A percentile compares a stretch with the other conserved stretches of the same genome.
phyloP scores from a whole-genome alignment of 2,888 invertebrate genomes.

The Arctia plantaginis region DNA sequence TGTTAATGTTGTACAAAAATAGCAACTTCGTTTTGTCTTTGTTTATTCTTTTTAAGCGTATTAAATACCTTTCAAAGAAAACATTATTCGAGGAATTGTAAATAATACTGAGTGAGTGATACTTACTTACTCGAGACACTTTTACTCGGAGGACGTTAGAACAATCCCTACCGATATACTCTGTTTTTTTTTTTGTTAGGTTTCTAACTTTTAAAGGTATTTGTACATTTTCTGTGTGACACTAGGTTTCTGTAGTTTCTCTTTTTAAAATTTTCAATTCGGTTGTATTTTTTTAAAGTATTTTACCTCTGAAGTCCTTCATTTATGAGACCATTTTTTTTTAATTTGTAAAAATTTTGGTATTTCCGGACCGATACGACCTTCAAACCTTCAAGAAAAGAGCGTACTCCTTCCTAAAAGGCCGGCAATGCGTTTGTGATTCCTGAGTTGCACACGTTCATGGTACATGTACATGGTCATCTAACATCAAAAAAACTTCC shows the following conservation, averaged over 20 bases:
- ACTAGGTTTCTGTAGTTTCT: neutral
- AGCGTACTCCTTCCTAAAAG: too few relatives aligned
- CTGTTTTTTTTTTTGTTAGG: constrained; percentile 5
- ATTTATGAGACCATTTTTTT: too few relatives aligned
- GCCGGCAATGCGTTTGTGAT: too few relatives aligned
- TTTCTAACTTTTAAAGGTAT: neutral
- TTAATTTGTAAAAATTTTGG: too few relatives aligned
- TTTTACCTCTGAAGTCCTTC: too few relatives aligned
- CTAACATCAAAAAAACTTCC: too few relatives aligned
- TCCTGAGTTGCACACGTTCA: too few relatives aligned
- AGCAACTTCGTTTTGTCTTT: neutral
- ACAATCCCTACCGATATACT: constrained; percentile 6
- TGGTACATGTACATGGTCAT: too few relatives aligned
- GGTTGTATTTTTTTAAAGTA: too few relatives aligned
- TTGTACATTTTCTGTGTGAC: neutral
- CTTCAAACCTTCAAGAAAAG: too few relatives aligned
- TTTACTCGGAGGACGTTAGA: neutral
- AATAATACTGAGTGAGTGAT: constrained; percentile 13
- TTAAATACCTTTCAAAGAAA: neutral
- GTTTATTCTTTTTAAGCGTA: neutral
- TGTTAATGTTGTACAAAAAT: neutral
- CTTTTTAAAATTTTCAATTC: too few relatives aligned
- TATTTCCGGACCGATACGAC: too few relatives aligned
- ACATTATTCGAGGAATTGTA: neutral
- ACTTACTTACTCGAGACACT: constrained; percentile 11